phyloP scores from a whole-genome alignment of 2,888 invertebrate species.

The Tetranychus piercei region DNA sequence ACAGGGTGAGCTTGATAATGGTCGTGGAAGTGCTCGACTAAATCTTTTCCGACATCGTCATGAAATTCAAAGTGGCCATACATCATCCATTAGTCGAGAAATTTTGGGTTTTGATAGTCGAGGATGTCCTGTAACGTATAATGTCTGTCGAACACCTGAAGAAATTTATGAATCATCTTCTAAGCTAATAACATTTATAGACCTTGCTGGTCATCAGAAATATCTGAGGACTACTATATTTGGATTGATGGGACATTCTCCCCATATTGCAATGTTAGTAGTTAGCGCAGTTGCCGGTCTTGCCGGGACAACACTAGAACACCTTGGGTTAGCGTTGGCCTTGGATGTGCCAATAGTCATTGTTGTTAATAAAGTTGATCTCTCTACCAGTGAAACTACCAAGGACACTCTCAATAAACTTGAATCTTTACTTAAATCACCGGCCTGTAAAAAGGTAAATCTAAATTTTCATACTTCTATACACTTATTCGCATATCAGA shows the following conservation, averaged over 20 bases:
- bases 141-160: slow-evolving; percentile 26
- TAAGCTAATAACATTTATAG: slow-evolving; percentile 81
- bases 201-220: slow-evolving; percentile 86
- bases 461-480: background rate
- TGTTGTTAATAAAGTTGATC: slow-evolving; percentile 79
- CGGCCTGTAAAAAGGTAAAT: slow-evolving; percentile 39
- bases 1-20: slow-evolving; percentile 87
- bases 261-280: slow-evolving; percentile 73
- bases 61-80: slow-evolving; percentile 80
- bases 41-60: slow-evolving; percentile 77
- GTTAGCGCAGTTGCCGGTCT: slow-evolving; percentile 59
- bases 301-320: slow-evolving; percentile 52
- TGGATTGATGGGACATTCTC: slow-evolving; percentile 59
- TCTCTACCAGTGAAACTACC: slow-evolving; percentile 40
- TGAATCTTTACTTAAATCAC: slow-evolving; percentile 45
- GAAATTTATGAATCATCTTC: slow-evolving; percentile 80
- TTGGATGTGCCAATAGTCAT: slow-evolving; percentile 59
- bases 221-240: slow-evolving; percentile 86
- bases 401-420: slow-evolving; percentile 35
- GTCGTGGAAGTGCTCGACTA: slow-evolving; percentile 73
- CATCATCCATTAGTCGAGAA: slow-evolving; percentile 86
- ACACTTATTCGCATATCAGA: background rate
- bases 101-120: slow-evolving; percentile 71
- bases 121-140: slow-evolving; percentile 29
- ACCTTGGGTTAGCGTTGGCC: slow-evolving; percentile 48